These are phyloP conservation scores for Synergus umbraculus DNA, from an alignment of 2,888 invertebrate species.

Conservation along the genomic window DNA sequence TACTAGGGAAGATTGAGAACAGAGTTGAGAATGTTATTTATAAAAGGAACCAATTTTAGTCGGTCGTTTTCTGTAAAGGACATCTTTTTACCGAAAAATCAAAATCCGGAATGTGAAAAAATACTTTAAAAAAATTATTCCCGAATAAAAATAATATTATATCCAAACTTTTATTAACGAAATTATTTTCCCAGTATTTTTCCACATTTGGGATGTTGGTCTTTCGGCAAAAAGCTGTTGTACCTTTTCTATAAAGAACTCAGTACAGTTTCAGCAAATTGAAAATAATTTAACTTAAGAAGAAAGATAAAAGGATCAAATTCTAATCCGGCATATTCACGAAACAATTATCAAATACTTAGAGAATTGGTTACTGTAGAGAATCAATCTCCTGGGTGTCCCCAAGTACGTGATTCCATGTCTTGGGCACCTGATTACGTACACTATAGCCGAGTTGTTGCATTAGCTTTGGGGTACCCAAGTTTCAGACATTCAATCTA, in stretches of 20 bases:
- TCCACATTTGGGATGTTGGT: too few relatives aligned
- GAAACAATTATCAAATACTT: background rate
- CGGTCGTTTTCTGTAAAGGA: background rate
- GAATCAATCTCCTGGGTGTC: background rate
- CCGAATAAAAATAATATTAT: too few relatives aligned
- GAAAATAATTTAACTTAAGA: background rate
- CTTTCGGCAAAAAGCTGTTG: too few relatives aligned
- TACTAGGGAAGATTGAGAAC: background rate
- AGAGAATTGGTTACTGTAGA: background rate
- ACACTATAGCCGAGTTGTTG: slow-evolving; percentile 18
- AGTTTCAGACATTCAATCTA: slow-evolving; percentile 71
- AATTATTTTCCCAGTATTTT: too few relatives aligned
- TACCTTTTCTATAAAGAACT: too few relatives aligned
- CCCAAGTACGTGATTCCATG: background rate
- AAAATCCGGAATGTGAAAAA: too few relatives aligned
- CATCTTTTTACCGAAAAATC: background rate
- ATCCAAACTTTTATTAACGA: too few relatives aligned
- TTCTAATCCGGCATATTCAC: background rate
- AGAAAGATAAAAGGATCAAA: background rate
- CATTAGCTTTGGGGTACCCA: slow-evolving; percentile 50
- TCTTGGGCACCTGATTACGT: background rate
- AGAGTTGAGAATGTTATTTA: background rate
- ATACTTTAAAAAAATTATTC: too few relatives aligned
- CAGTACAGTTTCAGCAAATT: too few relatives aligned
- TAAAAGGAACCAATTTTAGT: background rate